Conservation (phyloP, 2,888 invertebrate species). For the Agapostemon virescens region DNA sequence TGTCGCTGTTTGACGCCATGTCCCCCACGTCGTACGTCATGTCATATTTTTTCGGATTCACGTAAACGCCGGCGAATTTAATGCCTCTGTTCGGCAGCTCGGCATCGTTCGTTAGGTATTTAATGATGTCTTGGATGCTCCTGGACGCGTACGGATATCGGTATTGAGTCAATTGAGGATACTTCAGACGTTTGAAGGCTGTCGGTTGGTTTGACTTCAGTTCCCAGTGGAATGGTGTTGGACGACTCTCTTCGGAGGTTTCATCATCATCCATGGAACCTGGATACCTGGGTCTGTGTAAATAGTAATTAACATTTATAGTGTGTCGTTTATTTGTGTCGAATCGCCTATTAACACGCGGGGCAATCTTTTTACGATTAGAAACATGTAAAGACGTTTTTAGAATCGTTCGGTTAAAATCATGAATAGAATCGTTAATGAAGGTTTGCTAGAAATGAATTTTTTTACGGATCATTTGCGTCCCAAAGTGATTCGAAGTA, state of each 20-base stretch:
- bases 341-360: too few species aligned
- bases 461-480: too few species aligned
- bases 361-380: too few species aligned
- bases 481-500: not conserved
- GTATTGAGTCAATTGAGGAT: slow-evolving; percentile 78
- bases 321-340: not conserved
- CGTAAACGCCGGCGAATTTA: slow-evolving; percentile 79
- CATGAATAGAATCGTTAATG: too few species aligned
- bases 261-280: slow-evolving; percentile 63
- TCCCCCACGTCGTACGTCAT: slow-evolving; percentile 65
- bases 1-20: slow-evolving; percentile 70
- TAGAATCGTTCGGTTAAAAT: too few species aligned
- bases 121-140: slow-evolving; percentile 79
- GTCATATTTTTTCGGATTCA: slow-evolving; percentile 77
- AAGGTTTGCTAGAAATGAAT: not conserved
- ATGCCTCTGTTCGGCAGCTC: slow-evolving; percentile 74
- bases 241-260: slow-evolving; percentile 76
- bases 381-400: too few species aligned
- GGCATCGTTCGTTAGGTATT: slow-evolving; percentile 73
- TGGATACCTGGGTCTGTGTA: slow-evolving; percentile 67
- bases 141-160: slow-evolving; percentile 76
- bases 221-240: slow-evolving; percentile 81
- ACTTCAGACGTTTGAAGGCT: slow-evolving; percentile 75
- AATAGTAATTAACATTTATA: not conserved
- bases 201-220: slow-evolving; percentile 75